phyloP scores from a whole-genome alignment of 2,113 vertebrate species.

The Eclectus roratus region DNA sequence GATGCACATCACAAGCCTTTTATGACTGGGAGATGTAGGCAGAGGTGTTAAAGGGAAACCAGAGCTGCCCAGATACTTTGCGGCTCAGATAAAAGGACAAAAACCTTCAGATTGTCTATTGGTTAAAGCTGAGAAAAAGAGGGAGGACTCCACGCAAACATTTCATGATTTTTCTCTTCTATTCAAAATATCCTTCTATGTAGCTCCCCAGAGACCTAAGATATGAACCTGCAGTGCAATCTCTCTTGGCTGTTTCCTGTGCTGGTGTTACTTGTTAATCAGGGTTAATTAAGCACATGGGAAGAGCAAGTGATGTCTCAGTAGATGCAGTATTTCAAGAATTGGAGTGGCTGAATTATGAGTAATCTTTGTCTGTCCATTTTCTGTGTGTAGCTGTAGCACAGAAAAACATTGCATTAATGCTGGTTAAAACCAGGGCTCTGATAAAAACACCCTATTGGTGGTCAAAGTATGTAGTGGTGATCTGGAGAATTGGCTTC shows the following conservation, averaged over 20 bases:
- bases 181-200: background rate
- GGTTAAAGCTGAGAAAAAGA: background rate
- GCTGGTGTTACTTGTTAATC: background rate
- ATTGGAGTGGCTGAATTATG: background rate
- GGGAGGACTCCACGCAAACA: background rate
- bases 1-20: background rate
- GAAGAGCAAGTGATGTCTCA: background rate
- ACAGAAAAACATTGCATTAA: background rate
- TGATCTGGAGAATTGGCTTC: background rate
- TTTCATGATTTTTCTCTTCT: background rate
- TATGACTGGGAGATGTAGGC: background rate
- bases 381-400: background rate
- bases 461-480: background rate
- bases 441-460: background rate
- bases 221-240: background rate
- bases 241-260: background rate
- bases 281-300: background rate
- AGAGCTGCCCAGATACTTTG: background rate
- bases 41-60: background rate
- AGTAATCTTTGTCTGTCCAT: background rate
- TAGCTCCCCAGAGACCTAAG: background rate
- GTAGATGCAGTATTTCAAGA: background rate
- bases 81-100: background rate
- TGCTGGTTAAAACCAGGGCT: background rate
- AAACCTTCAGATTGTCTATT: background rate